Evolutionary conservation across 92 coral and sea anemone genomes (phyloP).

Genomic region (Actinostola sp.): DNA sequence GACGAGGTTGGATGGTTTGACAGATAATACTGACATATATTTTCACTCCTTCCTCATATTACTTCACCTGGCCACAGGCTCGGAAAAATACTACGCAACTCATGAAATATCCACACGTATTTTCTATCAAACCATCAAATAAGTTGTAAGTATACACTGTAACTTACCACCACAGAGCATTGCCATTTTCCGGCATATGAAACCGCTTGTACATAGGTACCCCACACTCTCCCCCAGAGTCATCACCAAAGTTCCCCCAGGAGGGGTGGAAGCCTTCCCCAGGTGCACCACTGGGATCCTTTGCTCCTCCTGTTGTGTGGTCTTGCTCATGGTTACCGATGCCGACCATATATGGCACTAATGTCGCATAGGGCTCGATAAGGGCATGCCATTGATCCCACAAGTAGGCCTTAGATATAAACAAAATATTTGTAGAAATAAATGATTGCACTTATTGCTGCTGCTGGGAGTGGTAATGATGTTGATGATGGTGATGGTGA

Average conservation of each 20-base stretch:
- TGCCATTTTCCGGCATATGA: slow-evolving; percentile 88
- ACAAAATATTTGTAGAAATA: background rate
- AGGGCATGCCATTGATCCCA: slow-evolving; percentile 92
- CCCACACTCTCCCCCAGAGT: slow-evolving; percentile 87
- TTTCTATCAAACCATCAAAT: no score
- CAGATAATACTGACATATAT: no score
- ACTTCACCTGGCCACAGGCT: no score
- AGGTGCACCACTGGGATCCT: slow-evolving; percentile 76
- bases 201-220: slow-evolving; percentile 85
- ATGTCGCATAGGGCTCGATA: slow-evolving; percentile 76
- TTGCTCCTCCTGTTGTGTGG: slow-evolving; percentile 57
- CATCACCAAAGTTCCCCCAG: slow-evolving; percentile 83
- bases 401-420: slow-evolving; percentile 56
- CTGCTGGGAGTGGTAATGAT: no score
- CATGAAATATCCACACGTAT: background rate
- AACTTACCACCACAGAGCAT: slow-evolving; percentile 89
- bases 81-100: no score
- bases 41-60: no score
- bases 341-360: slow-evolving; percentile 86
- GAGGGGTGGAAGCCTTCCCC: slow-evolving; percentile 87
- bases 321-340: slow-evolving; percentile 88
- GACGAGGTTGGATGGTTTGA: background rate
- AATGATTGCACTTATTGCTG: no score
- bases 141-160: no score
- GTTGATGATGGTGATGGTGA: no score